Evolutionary conservation across 2,797 vertebrate genomes (phyloP).

Genomic region (Acomys russatus): DNA sequence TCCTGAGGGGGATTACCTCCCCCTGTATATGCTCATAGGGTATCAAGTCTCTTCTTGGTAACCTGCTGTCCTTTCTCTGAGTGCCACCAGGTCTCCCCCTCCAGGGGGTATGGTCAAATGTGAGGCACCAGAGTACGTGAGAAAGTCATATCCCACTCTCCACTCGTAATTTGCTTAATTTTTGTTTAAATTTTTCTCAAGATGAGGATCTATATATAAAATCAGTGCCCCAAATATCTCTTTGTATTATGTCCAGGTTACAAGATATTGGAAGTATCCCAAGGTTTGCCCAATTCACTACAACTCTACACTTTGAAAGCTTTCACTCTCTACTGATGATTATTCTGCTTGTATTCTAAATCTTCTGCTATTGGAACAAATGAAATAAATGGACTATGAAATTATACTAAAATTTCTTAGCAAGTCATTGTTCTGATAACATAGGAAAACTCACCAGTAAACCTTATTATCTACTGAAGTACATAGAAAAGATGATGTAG

Average conservation of each 20-base stretch:
- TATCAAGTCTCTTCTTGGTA: too few species aligned
- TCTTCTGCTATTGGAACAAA: background rate
- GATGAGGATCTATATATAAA: background rate
- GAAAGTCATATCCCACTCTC: too few species aligned
- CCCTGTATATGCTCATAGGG: too few species aligned
- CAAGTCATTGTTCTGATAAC: background rate
- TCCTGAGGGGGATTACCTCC: too few species aligned
- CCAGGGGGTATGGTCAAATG: too few species aligned
- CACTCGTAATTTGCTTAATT: background rate
- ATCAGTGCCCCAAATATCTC: background rate
- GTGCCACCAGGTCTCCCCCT: too few species aligned
- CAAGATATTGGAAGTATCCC: background rate
- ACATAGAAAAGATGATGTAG: background rate
- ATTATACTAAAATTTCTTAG: background rate
- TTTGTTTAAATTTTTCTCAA: slow-evolving; percentile 21
- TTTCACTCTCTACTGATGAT: background rate
- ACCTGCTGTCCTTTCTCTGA: too few species aligned
- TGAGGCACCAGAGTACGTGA: too few species aligned
- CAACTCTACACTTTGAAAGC: rapidly evolving
- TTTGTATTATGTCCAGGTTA: background rate
- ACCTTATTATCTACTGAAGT: background rate
- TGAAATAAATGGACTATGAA: background rate
- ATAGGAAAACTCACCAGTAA: background rate
- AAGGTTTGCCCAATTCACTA: background rate
- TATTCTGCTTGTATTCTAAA: background rate